Conservation (phyloP, 2,888 invertebrate genomes). For the Branchipolynoe longqiensis region DNA sequence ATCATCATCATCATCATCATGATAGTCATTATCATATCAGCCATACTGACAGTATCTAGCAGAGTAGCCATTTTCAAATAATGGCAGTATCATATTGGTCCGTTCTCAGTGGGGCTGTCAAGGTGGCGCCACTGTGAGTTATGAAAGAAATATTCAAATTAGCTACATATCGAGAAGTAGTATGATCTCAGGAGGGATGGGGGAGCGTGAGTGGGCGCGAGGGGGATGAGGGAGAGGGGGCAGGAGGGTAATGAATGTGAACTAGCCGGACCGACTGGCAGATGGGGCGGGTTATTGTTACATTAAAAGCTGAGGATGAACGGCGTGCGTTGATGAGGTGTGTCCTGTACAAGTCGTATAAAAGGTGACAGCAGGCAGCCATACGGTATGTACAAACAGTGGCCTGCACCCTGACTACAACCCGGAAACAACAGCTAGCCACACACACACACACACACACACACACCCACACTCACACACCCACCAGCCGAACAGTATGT, state of each 20-base stretch:
- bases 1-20: too few relatives aligned
- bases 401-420: not conserved
- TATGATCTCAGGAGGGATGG: too few relatives aligned
- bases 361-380: not conserved
- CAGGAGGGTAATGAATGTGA: not conserved
- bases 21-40: too few relatives aligned
- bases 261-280: not conserved
- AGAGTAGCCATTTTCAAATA: too few relatives aligned
- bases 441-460: not conserved
- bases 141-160: too few relatives aligned
- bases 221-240: too few relatives aligned
- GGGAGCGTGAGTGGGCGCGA: too few relatives aligned
- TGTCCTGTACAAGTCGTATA: slow-evolving; percentile 36
- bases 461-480: not conserved
- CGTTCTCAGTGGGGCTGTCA: too few relatives aligned
- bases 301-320: slow-evolving; percentile 31
- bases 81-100: too few relatives aligned
- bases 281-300: not conserved
- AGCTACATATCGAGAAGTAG: too few relatives aligned
- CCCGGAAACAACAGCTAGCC: not conserved
- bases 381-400: not conserved
- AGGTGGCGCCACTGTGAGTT: slow-evolving; percentile 23
- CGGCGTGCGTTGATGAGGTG: slow-evolving; percentile 13
- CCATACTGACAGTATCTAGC: too few relatives aligned
- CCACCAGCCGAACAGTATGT: not conserved